Conservation (phyloP, 2,888 invertebrate genomes). For the Tetragonisca angustula region DNA sequence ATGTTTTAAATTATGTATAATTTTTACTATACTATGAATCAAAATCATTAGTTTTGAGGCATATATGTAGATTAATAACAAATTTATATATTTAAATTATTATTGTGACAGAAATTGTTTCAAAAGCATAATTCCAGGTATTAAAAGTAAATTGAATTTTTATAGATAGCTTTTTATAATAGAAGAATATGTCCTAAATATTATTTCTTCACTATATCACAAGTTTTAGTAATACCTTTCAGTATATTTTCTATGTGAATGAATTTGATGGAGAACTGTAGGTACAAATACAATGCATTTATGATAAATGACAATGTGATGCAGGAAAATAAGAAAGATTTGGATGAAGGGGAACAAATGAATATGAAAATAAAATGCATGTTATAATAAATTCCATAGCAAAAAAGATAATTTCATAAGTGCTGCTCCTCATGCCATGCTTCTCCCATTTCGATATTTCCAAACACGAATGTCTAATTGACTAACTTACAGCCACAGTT, state of each 20-base stretch:
- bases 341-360: slow-evolving; percentile 39
- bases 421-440: slow-evolving; percentile 83
- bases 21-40: too few relatives aligned
- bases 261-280: slow-evolving; percentile 10
- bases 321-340: slow-evolving; percentile 38
- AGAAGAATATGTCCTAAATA: slow-evolving; percentile 6
- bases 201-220: slow-evolving; percentile 11
- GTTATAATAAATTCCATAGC: slow-evolving; percentile 61
- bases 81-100: background rate
- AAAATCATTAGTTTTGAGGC: background rate
- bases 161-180: background rate
- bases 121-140: slow-evolving; percentile 56
- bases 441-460: slow-evolving; percentile 76
- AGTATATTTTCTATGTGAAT: slow-evolving; percentile 6
- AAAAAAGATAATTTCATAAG: slow-evolving; percentile 69
- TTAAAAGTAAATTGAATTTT: slow-evolving; percentile 11
- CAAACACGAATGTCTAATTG: slow-evolving; percentile 73
- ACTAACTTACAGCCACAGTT: slow-evolving; percentile 96
- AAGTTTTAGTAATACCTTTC: background rate
- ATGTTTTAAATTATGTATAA: background rate
- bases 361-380: slow-evolving; percentile 60
- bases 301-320: slow-evolving; percentile 33
- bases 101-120: slow-evolving; percentile 61
- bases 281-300: slow-evolving; percentile 23
- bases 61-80: background rate